Conservation (phyloP, 1,140 invertebrate species). For the Aplysia californica region DNA sequence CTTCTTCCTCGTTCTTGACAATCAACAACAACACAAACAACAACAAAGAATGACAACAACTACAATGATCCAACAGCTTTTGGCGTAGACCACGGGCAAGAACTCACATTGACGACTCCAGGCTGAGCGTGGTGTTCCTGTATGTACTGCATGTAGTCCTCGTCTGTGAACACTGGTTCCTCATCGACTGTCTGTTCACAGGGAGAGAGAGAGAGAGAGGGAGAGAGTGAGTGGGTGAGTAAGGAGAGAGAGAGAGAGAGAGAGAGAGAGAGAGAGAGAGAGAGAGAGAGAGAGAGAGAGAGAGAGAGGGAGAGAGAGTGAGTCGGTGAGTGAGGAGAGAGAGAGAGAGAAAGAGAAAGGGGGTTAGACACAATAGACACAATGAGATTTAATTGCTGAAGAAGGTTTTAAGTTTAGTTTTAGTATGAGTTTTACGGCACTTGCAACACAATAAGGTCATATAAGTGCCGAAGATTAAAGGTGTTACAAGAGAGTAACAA, state of each 20-base stretch:
- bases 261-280: slow-evolving; percentile 13
- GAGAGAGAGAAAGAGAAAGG: neutral
- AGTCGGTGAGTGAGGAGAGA: too few species aligned
- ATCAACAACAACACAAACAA: slow-evolving; percentile 11
- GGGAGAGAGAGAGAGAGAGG: neutral
- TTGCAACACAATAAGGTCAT: too few species aligned
- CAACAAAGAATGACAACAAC: neutral
- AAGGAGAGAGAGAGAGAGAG: neutral
- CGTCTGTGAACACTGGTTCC: slow-evolving; percentile 83
- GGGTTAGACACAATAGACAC: neutral
- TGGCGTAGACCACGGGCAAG: neutral
- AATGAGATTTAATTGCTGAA: neutral
- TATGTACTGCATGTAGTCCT: slow-evolving; percentile 83
- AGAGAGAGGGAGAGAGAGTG: neutral
- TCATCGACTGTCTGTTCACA: slow-evolving; percentile 67
- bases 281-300: neutral
- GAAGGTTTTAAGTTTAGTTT: too few species aligned
- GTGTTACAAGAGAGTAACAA: too few species aligned
- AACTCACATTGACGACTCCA: slow-evolving; percentile 45
- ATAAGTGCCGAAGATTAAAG: too few species aligned
- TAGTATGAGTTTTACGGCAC: too few species aligned
- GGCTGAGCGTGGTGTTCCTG: slow-evolving; percentile 54
- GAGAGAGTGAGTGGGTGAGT: too few species aligned
- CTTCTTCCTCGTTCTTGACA: too few species aligned
- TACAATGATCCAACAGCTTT: neutral